Evolutionary conservation across 2,113 vertebrate species (phyloP).

Genomic region (Pardalotus punctatus): DNA sequence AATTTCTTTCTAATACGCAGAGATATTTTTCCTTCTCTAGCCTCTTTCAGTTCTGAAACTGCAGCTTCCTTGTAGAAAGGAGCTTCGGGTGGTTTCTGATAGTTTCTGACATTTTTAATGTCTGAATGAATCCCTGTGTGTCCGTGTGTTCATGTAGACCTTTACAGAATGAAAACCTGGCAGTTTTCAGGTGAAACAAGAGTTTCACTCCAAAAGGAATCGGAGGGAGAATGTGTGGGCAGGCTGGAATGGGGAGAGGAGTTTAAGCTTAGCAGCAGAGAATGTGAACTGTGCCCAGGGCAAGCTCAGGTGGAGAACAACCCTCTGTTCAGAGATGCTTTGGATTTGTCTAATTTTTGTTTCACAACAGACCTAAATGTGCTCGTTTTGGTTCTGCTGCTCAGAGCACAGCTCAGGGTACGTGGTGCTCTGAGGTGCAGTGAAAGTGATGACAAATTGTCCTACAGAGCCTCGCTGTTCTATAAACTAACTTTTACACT

Average conservation of each 20-base stretch:
- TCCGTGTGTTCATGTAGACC: not conserved
- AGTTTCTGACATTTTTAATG: not conserved
- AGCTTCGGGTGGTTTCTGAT: not conserved
- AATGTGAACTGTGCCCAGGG: not conserved
- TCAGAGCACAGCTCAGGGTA: not conserved
- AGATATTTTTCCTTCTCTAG: not conserved
- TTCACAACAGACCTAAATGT: not conserved
- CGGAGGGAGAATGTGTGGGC: accelerated
- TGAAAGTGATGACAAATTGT: not conserved
- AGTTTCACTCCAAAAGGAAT: not conserved
- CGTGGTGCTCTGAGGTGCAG: not conserved
- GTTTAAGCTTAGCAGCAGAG: not conserved
- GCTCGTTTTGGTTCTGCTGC: not conserved
- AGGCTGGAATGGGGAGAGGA: not conserved
- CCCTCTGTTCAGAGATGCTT: not conserved
- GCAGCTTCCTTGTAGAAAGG: not conserved
- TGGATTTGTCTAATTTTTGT: not conserved
- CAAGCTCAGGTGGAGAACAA: not conserved
- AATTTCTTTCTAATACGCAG: not conserved
- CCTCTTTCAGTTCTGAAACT: not conserved
- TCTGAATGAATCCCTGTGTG: not conserved
- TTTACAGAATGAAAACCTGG: not conserved
- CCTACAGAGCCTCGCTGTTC: not conserved
- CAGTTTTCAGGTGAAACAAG: not conserved
- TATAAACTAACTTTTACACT: not conserved